These are phyloP conservation scores for Leuctra nigra DNA, from an alignment of 2,888 invertebrate species.

Conservation along the genomic window DNA sequence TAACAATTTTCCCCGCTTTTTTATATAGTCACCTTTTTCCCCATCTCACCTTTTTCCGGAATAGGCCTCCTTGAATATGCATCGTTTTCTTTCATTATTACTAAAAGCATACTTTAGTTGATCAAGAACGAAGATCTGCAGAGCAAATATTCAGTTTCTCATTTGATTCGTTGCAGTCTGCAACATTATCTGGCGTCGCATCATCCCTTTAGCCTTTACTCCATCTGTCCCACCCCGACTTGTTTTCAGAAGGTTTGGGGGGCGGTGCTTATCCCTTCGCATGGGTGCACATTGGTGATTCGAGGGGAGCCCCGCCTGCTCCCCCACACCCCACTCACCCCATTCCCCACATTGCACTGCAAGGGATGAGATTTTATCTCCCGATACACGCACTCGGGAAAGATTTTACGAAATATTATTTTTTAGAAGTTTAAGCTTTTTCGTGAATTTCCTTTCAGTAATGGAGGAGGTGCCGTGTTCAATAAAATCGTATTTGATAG, in stretches of 20 bases:
- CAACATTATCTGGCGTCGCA: neutral
- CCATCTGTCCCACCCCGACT: slow-evolving; percentile 7
- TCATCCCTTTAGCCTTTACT: slow-evolving; percentile 5
- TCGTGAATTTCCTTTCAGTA: too few relatives aligned
- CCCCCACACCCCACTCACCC: neutral
- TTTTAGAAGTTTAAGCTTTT: neutral
- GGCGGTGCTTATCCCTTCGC: slow-evolving; percentile 1
- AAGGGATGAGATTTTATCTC: neutral
- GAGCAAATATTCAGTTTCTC: too few relatives aligned
- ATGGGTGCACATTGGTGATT: slow-evolving; percentile 16
- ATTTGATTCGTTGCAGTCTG: too few relatives aligned
- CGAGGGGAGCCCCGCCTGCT: slow-evolving; percentile 14
- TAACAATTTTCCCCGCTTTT: too few relatives aligned
- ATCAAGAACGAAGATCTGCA: too few relatives aligned
- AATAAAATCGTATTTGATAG: too few relatives aligned
- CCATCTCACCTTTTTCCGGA: too few relatives aligned
- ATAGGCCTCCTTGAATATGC: too few relatives aligned
- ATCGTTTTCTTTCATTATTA: too few relatives aligned
- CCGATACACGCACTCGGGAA: neutral
- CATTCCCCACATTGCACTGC: neutral
- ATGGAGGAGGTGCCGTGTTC: too few relatives aligned
- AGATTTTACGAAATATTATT: neutral
- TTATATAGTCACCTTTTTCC: too few relatives aligned
- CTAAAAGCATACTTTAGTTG: too few relatives aligned
- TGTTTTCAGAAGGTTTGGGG: slow-evolving; percentile 11